Conservation (phyloP, 2,113 vertebrate species). For the Odontophorus gujanensis region DNA sequence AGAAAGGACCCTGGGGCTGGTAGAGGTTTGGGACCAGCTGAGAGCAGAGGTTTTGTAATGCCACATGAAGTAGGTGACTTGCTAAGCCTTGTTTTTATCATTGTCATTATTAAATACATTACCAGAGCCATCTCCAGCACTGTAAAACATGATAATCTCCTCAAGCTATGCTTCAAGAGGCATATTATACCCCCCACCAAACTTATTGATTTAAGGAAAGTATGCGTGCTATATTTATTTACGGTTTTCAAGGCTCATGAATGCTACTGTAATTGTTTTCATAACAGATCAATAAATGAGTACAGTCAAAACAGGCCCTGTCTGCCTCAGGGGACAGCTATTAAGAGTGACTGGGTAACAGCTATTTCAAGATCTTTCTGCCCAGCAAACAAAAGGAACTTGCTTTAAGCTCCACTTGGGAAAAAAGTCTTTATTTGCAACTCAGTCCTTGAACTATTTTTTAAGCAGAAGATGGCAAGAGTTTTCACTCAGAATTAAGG, state of each 20-base stretch:
- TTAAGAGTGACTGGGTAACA: background rate
- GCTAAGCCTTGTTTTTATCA: background rate
- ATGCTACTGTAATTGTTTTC: constrained; percentile 26
- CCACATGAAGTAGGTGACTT: background rate
- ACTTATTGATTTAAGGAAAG: constrained; percentile 26
- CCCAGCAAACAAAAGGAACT: background rate
- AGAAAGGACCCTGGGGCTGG: background rate
- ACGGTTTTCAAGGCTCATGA: constrained; percentile 31
- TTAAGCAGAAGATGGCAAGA: background rate
- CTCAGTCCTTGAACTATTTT: background rate
- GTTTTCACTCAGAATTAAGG: background rate
- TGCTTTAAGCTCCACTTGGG: background rate
- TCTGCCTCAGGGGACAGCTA: background rate
- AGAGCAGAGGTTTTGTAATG: background rate
- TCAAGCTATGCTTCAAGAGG: background rate
- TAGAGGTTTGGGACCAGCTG: background rate
- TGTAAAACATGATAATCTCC: background rate
- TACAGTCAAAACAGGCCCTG: background rate
- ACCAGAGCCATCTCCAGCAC: background rate
- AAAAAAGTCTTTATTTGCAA: background rate
- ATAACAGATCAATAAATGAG: constrained; percentile 48
- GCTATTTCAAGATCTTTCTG: background rate
- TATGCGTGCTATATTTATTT: background rate
- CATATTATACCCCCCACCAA: background rate
- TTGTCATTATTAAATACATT: constrained; percentile 11